These are phyloP conservation scores for Crocodylus rhombifer DNA, from an alignment of 2,797 vertebrate genomes.

Conservation along the genomic window DNA sequence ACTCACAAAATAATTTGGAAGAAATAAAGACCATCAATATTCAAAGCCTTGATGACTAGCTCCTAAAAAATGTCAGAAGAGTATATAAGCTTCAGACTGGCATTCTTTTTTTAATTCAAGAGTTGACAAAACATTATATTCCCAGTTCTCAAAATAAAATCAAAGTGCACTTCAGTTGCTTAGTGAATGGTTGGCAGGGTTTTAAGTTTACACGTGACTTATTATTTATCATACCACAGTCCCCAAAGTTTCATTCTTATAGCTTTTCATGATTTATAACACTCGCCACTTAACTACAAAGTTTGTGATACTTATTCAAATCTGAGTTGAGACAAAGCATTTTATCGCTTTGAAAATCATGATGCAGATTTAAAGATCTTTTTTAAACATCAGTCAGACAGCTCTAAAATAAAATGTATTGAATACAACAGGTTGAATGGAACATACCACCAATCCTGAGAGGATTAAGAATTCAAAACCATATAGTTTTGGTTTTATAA, in stretches of 20 bases:
- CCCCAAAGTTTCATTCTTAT: neutral
- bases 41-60: neutral
- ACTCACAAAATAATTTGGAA: neutral
- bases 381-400: neutral
- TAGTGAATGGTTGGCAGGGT: neutral
- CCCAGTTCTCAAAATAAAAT: neutral
- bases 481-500: neutral
- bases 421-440: neutral
- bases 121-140: neutral
- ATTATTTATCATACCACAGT: neutral
- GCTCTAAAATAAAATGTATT: neutral
- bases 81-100: neutral
- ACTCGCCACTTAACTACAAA: neutral
- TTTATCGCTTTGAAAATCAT: neutral
- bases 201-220: neutral
- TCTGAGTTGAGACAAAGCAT: neutral
- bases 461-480: neutral
- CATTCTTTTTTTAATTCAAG: rapidly evolving
- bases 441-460: neutral
- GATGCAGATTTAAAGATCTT: neutral
- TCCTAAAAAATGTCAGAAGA: neutral
- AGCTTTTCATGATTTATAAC: constrained; percentile 11
- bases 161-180: neutral
- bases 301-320: neutral
- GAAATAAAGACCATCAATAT: neutral